Conservation (phyloP, 1,140 invertebrate genomes). For the Drosophila gunungcola region DNA sequence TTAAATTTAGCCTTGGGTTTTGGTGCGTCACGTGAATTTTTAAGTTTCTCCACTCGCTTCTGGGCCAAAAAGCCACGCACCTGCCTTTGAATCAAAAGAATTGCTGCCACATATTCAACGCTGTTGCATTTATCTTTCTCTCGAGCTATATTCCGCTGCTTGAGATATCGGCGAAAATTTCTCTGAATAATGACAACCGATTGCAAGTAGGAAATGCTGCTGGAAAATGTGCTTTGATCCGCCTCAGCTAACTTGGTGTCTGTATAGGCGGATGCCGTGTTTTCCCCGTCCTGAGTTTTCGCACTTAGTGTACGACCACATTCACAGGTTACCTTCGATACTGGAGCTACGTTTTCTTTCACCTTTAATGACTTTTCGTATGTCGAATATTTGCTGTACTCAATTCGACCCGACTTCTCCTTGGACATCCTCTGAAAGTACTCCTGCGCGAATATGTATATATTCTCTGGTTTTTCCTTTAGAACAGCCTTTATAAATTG, state of each 20-base stretch:
- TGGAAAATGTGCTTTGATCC: neutral
- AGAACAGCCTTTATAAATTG: constrained; percentile 86
- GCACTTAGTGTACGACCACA: constrained; percentile 51
- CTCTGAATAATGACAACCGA: constrained; percentile 62
- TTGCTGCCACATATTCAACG: constrained; percentile 51
- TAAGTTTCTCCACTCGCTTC: constrained; percentile 23
- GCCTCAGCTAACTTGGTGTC: neutral
- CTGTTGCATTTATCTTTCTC: constrained; percentile 28
- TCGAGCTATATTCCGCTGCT: constrained; percentile 15
- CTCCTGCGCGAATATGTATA: constrained; percentile 85
- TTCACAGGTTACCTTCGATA: constrained; percentile 48
- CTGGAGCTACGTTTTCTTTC: constrained; percentile 17
- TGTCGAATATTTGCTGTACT: constrained; percentile 41
- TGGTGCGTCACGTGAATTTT: neutral
- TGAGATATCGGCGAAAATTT: constrained; percentile 57
- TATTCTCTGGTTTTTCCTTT: constrained; percentile 85
- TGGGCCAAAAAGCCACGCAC: constrained; percentile 41
- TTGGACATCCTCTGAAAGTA: constrained; percentile 85
- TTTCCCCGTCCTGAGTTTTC: constrained; percentile 3
- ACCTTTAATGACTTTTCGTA: constrained; percentile 66
- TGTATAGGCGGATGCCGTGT: neutral
- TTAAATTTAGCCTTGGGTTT: constrained; percentile 9
- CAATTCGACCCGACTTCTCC: constrained; percentile 63
- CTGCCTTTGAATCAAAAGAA: constrained; percentile 65
- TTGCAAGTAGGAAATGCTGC: constrained; percentile 28